Percentiles rank a stretch among this genome's conserved stretches.
Conservation (phyloP, 2,797 vertebrate genomes). For the Peromyscus attwateri region DNA sequence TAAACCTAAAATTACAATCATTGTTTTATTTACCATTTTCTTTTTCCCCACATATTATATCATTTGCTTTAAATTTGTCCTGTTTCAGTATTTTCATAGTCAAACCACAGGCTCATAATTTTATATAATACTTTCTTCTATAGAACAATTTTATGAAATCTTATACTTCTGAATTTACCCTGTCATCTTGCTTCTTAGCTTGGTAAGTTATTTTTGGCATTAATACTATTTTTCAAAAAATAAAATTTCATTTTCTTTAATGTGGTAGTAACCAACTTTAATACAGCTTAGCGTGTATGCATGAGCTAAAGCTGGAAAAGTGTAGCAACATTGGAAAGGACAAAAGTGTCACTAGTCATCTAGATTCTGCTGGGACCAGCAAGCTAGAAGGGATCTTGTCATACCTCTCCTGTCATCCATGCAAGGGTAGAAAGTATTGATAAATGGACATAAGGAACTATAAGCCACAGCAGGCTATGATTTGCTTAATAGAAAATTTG, state of each 20-base stretch:
- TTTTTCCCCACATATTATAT: not conserved
- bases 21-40: slow-evolving; percentile 4
- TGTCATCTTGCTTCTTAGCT: not conserved
- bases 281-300: not conserved
- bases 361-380: not conserved
- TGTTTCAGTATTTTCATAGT: not conserved
- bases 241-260: not conserved
- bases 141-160: not conserved
- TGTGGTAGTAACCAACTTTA: not conserved
- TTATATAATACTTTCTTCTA: not conserved
- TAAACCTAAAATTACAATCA: not conserved
- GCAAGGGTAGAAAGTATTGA: not conserved
- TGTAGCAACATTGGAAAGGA: not conserved
- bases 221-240: slow-evolving; percentile 58
- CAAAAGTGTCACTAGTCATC: not conserved
- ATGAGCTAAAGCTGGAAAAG: not conserved
- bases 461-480: not conserved
- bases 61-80: slow-evolving; percentile 29
- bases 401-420: not conserved
- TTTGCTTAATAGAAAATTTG: not conserved
- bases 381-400: not conserved
- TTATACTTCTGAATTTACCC: not conserved
- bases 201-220: not conserved
- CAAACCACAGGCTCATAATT: not conserved
- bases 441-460: not conserved